Percentiles rank a stretch among this genome's conserved stretches.
phyloP scores from a whole-genome alignment of 1,140 invertebrate genomes.

The Drosophila orena region DNA sequence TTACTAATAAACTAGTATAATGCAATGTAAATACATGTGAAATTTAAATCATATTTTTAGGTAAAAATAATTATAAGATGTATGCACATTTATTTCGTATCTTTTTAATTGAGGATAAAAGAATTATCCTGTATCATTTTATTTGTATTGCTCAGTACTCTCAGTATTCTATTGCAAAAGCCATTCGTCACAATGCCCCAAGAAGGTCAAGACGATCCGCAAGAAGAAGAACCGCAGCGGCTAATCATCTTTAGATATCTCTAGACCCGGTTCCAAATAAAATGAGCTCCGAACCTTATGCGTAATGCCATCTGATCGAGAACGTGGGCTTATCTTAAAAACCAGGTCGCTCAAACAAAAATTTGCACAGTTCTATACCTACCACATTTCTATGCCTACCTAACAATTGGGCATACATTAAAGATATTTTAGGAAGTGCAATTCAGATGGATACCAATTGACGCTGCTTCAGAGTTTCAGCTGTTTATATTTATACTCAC shows the following conservation, averaged over 20 bases:
- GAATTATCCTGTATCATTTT: not conserved
- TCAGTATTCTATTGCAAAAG: not conserved
- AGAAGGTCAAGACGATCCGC: constrained; percentile 2
- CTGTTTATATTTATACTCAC: constrained; percentile 2
- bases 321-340: not conserved
- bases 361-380: not conserved
- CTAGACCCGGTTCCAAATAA: not conserved
- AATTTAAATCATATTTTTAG: too few relatives aligned
- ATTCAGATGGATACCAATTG: not conserved
- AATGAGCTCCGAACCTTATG: not conserved
- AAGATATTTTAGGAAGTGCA: constrained; percentile 1
- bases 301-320: not conserved
- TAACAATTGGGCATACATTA: not conserved
- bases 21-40: too few relatives aligned
- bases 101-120: not conserved
- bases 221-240: not conserved
- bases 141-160: not conserved
- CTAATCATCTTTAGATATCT: not conserved
- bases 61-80: too few relatives aligned
- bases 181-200: not conserved
- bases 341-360: not conserved
- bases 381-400: not conserved
- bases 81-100: too few relatives aligned
- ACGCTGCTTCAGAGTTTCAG: not conserved
- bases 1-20: too few relatives aligned